Evolutionary conservation across 2,888 invertebrate genomes (phyloP).

Genomic region (Dascillus cervinus): DNA sequence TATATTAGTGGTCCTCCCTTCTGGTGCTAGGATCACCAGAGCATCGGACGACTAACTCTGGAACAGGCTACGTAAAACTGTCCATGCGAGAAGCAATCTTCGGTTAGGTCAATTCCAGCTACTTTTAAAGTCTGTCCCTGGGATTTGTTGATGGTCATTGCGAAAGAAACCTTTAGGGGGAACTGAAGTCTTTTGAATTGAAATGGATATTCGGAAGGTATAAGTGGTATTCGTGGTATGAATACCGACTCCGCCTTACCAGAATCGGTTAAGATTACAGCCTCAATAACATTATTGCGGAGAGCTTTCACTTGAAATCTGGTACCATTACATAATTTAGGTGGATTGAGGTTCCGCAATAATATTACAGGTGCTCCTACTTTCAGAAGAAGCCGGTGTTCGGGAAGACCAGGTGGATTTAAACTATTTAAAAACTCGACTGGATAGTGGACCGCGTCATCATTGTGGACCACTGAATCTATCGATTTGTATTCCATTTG

Average conservation of each 20-base stretch:
- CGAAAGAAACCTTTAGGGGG: constrained; percentile 25
- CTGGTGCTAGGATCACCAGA: background rate
- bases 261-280: constrained; percentile 16
- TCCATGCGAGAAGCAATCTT: constrained; percentile 14
- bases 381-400: constrained; percentile 25
- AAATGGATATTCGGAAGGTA: constrained; percentile 26
- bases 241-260: constrained; percentile 22
- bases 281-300: constrained; percentile 14
- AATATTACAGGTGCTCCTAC: constrained; percentile 27
- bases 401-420: constrained; percentile 17
- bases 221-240: constrained; percentile 31
- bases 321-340: constrained; percentile 25
- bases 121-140: constrained; percentile 12
- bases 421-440: constrained; percentile 30
- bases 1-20: background rate
- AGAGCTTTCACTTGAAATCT: constrained; percentile 15
- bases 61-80: constrained; percentile 32
- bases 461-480: constrained; percentile 10
- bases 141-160: constrained; percentile 32
- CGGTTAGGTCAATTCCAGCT: constrained; percentile 6
- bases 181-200: constrained; percentile 25
- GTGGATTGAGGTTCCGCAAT: constrained; percentile 30
- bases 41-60: constrained; percentile 7
- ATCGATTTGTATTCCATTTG: constrained; percentile 9
- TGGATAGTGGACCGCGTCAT: constrained; percentile 25